phyloP scores from a whole-genome alignment of 2,888 invertebrate species.

The Ischnus inquisitorius region DNA sequence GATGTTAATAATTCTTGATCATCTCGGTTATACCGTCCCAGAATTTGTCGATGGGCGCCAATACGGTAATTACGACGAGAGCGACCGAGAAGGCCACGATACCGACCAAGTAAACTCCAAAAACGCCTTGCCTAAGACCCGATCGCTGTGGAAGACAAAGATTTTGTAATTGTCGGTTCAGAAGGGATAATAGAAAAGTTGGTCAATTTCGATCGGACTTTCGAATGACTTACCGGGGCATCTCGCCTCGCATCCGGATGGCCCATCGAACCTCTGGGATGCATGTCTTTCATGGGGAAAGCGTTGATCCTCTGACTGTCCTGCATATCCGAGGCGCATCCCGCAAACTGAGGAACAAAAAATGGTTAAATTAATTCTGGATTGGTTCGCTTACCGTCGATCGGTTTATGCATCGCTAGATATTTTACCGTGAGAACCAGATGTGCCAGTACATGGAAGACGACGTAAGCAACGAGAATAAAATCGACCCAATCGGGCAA shows the following conservation, averaged over 20 bases:
- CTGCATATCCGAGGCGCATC: constrained; percentile 91
- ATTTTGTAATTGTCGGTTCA: background rate
- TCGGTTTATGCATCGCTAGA: background rate
- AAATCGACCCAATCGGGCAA: constrained; percentile 95
- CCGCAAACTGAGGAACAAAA: constrained; percentile 88
- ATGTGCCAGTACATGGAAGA: constrained; percentile 95
- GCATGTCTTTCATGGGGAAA: constrained; percentile 95
- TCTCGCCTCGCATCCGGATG: constrained; percentile 91
- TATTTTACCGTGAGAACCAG: constrained; percentile 92
- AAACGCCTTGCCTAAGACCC: constrained; percentile 91
- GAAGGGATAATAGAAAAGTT: background rate
- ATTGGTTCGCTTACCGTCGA: background rate
- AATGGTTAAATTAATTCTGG: background rate
- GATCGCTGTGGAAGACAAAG: constrained; percentile 89
- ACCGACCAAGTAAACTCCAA: constrained; percentile 92
- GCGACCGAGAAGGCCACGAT: constrained; percentile 90
- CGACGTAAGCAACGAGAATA: constrained; percentile 95
- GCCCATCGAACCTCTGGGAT: constrained; percentile 88
- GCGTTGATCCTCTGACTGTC: constrained; percentile 91
- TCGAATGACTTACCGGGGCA: constrained; percentile 89
- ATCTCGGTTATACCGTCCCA: constrained; percentile 84
- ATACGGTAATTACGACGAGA: constrained; percentile 91
- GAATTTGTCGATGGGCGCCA: constrained; percentile 91
- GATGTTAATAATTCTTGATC: constrained; percentile 52
- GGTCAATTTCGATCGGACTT: background rate